Conservation (phyloP, 53 echinoderm and acorn worm genomes). For the Henricia sp. region DNA sequence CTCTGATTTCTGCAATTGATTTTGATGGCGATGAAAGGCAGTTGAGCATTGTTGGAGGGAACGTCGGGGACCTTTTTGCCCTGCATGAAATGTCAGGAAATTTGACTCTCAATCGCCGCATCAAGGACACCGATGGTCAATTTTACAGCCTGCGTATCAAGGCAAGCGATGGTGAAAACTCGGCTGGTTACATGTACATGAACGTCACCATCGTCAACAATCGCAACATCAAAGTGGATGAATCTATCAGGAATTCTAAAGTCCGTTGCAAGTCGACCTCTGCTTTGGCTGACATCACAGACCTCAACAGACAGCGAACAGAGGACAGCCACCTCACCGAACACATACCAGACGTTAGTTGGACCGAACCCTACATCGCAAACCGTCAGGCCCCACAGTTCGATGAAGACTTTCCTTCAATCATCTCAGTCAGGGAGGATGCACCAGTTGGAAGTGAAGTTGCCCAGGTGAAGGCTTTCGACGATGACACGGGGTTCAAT, state of each 20-base stretch:
- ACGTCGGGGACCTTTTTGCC: constrained; percentile 77
- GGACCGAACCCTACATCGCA: constrained; percentile 65
- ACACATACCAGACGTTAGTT: constrained; percentile 62
- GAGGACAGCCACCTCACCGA: constrained; percentile 53
- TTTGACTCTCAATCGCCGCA: constrained; percentile 77
- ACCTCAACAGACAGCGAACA: constrained; percentile 31
- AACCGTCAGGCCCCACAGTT: constrained; percentile 83
- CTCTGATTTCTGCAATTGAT: constrained; percentile 85
- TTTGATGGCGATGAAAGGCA: constrained; percentile 81
- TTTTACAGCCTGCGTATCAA: constrained; percentile 87
- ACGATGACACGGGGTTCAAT: constrained; percentile 90
- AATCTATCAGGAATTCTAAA: constrained; percentile 67
- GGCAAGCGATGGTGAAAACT: constrained; percentile 85
- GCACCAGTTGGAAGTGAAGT: constrained; percentile 81
- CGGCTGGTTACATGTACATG: constrained; percentile 75
- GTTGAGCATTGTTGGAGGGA: constrained; percentile 74
- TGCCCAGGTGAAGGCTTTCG: constrained; percentile 70
- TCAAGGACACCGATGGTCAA: constrained; percentile 77
- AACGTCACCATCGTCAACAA: constrained; percentile 85
- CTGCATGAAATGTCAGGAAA: constrained; percentile 79
- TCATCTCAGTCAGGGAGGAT: constrained; percentile 78
- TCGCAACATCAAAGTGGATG: constrained; percentile 69
- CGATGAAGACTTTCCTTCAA: constrained; percentile 73
- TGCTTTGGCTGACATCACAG: constrained; percentile 67
- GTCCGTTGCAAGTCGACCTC: constrained; percentile 77